Evolutionary conservation across 2,113 vertebrate genomes (phyloP).

Genomic region (Pelecanus crispus): DNA sequence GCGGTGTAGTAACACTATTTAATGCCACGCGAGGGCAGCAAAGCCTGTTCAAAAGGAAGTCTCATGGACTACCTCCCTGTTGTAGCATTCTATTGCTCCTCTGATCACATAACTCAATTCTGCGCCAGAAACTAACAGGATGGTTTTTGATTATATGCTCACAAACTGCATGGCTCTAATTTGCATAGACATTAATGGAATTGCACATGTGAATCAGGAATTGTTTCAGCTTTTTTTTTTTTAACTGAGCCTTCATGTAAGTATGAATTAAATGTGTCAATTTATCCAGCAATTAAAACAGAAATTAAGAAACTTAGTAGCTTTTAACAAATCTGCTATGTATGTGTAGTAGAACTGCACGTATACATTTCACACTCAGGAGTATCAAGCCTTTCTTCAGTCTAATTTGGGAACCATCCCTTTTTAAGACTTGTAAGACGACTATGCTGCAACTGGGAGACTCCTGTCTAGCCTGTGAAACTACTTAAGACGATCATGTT

Average conservation of each 20-base stretch:
- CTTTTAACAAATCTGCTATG: not conserved
- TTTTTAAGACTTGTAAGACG: not conserved
- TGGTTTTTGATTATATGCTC: not conserved
- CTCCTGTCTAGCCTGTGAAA: not conserved
- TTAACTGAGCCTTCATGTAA: not conserved
- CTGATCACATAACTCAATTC: not conserved
- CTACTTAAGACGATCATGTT: not conserved
- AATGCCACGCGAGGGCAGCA: constrained; percentile 28
- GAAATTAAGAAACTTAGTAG: not conserved
- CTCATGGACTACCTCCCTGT: accelerated
- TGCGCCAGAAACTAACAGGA: not conserved
- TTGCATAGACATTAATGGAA: not conserved
- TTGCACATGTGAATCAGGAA: not conserved
- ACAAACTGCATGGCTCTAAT: not conserved
- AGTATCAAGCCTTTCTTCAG: not conserved
- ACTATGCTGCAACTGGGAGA: not conserved
- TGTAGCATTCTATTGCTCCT: not conserved
- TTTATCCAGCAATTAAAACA: not conserved
- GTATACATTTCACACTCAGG: not conserved
- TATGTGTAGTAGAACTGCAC: not conserved
- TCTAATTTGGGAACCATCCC: not conserved
- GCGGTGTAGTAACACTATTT: not conserved
- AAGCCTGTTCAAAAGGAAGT: not conserved
- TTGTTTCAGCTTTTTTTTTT: not conserved
- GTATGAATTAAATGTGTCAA: not conserved